Conservation (phyloP, 2,113 vertebrate genomes). For the Felis catus region DNA sequence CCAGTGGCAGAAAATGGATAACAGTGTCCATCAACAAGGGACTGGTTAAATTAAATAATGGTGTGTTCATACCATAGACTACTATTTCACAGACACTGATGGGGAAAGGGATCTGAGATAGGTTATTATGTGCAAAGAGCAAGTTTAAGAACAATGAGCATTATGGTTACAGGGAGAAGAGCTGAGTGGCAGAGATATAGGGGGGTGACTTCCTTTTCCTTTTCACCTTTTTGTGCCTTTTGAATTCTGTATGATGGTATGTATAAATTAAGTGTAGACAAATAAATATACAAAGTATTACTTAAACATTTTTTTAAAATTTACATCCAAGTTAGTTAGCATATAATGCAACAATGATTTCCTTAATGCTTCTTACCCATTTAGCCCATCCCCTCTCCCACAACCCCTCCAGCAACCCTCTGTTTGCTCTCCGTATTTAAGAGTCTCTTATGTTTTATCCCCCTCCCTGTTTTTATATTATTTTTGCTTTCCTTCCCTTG, state of each 20-base stretch:
- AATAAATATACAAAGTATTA: not conserved
- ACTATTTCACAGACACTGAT: not conserved
- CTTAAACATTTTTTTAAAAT: not conserved
- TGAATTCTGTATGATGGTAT: not conserved
- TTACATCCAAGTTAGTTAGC: too few species aligned
- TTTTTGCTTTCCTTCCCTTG: too few species aligned
- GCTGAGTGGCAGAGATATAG: not conserved
- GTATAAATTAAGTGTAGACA: not conserved
- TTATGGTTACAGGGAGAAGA: not conserved
- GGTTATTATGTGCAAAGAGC: not conserved
- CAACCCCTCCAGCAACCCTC: too few species aligned
- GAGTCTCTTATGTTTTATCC: too few species aligned
- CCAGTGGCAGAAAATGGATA: not conserved
- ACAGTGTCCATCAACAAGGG: not conserved
- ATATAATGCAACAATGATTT: too few species aligned
- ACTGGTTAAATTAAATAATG: not conserved
- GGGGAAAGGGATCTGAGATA: not conserved
- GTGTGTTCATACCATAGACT: not conserved
- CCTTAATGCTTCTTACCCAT: too few species aligned
- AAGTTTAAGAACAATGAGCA: not conserved
- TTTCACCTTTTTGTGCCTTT: not conserved
- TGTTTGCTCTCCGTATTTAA: too few species aligned
- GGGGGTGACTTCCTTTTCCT: not conserved
- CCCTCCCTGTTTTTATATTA: too few species aligned
- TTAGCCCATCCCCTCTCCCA: too few species aligned